Conservation (phyloP, 2,888 invertebrate species). For the Autographa gamma region DNA sequence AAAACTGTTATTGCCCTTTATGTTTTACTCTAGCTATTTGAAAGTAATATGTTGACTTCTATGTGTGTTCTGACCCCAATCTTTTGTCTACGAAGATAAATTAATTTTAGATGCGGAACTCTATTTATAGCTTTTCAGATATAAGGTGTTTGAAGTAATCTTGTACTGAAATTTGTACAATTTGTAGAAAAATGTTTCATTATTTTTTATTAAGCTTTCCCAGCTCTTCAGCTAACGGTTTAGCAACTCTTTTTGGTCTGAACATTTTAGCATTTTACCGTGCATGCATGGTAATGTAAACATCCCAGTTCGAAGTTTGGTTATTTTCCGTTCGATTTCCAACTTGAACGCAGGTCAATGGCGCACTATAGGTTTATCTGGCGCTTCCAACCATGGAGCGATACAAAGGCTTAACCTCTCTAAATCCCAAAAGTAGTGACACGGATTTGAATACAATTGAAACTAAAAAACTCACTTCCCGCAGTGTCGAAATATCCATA, state of each 20-base stretch:
- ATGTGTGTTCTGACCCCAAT: slow-evolving; percentile 13
- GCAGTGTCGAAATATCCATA: slow-evolving; percentile 8
- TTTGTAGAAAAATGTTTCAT: not conserved
- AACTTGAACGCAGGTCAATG: slow-evolving; percentile 22
- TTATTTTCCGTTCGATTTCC: slow-evolving; percentile 19
- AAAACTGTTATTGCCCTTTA: slow-evolving; percentile 69
- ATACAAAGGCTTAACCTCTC: slow-evolving; percentile 42
- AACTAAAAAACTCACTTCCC: slow-evolving; percentile 36
- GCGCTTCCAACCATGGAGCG: slow-evolving; percentile 29
- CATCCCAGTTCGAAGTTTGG: not conserved
- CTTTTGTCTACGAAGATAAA: slow-evolving; percentile 23
- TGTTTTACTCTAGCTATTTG: slow-evolving; percentile 55
- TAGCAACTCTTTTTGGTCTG: not conserved
- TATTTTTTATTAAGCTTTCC: not conserved
- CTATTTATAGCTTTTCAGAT: slow-evolving; percentile 40
- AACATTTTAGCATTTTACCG: not conserved
- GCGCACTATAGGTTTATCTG: slow-evolving; percentile 31
- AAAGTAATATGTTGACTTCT: slow-evolving; percentile 37
- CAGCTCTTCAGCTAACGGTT: slow-evolving; percentile 15
- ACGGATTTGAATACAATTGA: slow-evolving; percentile 30
- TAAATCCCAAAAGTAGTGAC: slow-evolving; percentile 37
- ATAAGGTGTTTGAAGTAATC: slow-evolving; percentile 38
- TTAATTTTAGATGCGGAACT: slow-evolving; percentile 37
- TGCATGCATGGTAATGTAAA: not conserved
- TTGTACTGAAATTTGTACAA: not conserved